A percentile compares a stretch with the other conserved stretches of the same genome.
These are phyloP conservation scores for Arizona elegans DNA, from an alignment of 2,113 vertebrate species.

Conservation along the genomic window DNA sequence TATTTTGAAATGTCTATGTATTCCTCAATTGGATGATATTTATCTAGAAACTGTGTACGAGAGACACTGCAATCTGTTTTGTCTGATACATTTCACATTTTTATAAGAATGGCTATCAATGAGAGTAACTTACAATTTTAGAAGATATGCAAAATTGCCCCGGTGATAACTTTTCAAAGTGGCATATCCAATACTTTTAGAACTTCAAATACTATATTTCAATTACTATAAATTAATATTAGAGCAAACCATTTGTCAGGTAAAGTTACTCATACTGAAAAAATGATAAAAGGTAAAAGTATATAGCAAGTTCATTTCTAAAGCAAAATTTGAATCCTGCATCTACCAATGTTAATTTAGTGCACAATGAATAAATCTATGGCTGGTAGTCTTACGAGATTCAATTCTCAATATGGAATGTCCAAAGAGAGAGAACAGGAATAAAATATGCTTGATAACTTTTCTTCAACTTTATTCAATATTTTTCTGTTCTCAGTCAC, in stretches of 20 bases:
- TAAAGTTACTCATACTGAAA: neutral
- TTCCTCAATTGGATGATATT: slow-evolving; percentile 9
- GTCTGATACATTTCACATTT: neutral
- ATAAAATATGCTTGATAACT: neutral
- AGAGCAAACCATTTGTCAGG: neutral
- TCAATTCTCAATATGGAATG: neutral
- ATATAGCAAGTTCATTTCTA: neutral
- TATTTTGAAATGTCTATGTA: too few relatives aligned
- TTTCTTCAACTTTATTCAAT: neutral
- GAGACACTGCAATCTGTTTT: neutral
- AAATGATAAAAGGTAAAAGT: neutral
- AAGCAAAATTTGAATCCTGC: neutral
- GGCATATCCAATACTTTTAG: neutral
- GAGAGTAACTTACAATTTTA: neutral
- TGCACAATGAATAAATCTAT: neutral
- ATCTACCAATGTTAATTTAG: neutral
- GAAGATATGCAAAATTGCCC: neutral
- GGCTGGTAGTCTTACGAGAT: neutral
- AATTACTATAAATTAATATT: neutral
- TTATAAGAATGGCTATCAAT: neutral
- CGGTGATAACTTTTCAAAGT: neutral
- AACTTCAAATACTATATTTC: neutral
- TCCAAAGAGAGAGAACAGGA: neutral
- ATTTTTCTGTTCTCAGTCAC: neutral
- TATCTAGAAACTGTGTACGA: neutral